A percentile compares a stretch with the other conserved stretches of the same genome.
phyloP scores from a whole-genome alignment of 2,797 vertebrate species.

The Acestrorhynchus altus region DNA sequence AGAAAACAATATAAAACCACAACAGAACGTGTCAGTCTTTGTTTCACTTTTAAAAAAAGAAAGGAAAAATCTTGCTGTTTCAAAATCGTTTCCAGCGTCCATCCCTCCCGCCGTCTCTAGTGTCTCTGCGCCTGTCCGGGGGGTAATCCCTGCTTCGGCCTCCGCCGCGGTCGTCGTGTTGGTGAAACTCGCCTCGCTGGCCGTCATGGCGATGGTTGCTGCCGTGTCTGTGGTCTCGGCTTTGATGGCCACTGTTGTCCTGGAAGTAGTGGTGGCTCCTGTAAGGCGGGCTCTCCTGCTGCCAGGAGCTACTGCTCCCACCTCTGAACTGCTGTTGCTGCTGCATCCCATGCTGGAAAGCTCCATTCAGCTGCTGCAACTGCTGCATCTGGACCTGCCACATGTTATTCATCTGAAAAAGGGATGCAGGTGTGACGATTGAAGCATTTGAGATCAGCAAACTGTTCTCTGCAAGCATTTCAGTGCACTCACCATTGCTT shows the following conservation, averaged over 20 bases:
- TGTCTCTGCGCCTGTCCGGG: constrained; percentile 69
- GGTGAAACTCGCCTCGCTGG: constrained; percentile 74
- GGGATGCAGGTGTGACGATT: neutral
- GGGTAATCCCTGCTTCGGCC: constrained; percentile 76
- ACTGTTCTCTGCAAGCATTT: neutral
- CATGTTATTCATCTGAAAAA: constrained; percentile 80
- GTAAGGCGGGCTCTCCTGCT: constrained; percentile 60
- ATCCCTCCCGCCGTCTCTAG: constrained; percentile 50
- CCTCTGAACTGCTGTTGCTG: constrained; percentile 16
- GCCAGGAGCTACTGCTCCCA: constrained; percentile 60
- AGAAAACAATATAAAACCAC: constrained; percentile 39
- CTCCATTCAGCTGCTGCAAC: constrained; percentile 67
- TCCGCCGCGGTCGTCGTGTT: constrained; percentile 76
- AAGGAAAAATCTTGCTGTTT: constrained; percentile 40
- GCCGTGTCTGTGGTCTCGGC: constrained; percentile 76
- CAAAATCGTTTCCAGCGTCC: constrained; percentile 80
- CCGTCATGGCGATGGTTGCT: constrained; percentile 72
- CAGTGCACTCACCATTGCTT: constrained; percentile 79
- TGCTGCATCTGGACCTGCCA: constrained; percentile 84
- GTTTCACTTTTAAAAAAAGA: neutral
- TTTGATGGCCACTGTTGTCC: constrained; percentile 67
- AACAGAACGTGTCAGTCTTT: constrained; percentile 22
- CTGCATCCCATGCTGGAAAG: constrained; percentile 58
- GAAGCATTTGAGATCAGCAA: neutral
- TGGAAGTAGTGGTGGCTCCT: constrained; percentile 70